Evolutionary conservation across 2,113 vertebrate genomes (phyloP), one percentile per base, ranked within the genome.

Genomic region (Thalassoma bifasciatum): DNA sequence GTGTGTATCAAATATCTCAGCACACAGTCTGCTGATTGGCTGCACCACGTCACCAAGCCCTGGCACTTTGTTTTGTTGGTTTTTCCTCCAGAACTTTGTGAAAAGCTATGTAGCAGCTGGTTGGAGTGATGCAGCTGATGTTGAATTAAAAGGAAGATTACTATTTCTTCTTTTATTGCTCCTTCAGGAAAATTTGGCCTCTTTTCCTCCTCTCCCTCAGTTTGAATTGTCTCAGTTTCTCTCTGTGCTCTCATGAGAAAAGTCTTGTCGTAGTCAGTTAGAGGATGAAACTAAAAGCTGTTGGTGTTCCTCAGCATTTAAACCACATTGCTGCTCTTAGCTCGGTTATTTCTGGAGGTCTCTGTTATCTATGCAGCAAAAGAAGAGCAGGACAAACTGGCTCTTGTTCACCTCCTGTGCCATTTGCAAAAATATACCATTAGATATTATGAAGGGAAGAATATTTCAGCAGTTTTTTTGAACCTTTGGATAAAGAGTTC

Each of bases 141-240:
- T 49, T 11, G 58, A 12, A 51, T 66, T 59, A 26, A 53, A 58
- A 61, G 53, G 47, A 58, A 69, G 75, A 69, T 83, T 84, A 79
- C 72, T 75, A 80, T 90, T 80, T 84, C 65, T 60, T 78, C 63
- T 44, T 47, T 74, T 76, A 85, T 72, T 75, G 52, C 70, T 87
- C 42, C 76, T 77, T 67, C 68, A 77, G 77, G 19, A 11, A 83
- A 82, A 78, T 71, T 76, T 76, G 8, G 70, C 75, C 65, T 46
- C 49, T 30, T 64, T 47, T 53, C 69, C 42, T 40, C 64, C 22
- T 70, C 46, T 4, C 16, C 52, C 57, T 67, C 36, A 4, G n/a
- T 61, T 47, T 16, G 7, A 68, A 57, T 46, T 37, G 19, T 38
- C 70, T 66, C 60, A n/a, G 71, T 61, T 66, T 58, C 81, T 68